Percentiles rank a stretch among this genome's conserved stretches.
phyloP scores from a whole-genome alignment of 2,113 vertebrate species.

The Neolamprologus sp. region DNA sequence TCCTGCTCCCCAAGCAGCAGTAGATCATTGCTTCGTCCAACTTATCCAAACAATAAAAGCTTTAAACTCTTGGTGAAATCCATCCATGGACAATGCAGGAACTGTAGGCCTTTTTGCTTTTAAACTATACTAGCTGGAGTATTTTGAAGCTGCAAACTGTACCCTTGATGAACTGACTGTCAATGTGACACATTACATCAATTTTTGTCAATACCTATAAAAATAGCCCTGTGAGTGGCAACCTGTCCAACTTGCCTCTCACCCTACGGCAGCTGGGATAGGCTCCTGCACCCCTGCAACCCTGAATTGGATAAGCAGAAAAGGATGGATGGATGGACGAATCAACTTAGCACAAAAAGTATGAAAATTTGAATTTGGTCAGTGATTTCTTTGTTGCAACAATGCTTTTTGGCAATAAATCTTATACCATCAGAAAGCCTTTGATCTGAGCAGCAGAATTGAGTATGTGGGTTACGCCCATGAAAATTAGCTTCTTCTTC shows the following conservation, averaged over 20 bases:
- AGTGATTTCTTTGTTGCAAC: neutral
- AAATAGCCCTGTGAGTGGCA: neutral
- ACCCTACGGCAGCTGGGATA: neutral
- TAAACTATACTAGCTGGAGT: neutral
- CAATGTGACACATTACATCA: neutral
- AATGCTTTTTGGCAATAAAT: neutral
- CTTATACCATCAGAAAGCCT: neutral
- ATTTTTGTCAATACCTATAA: neutral
- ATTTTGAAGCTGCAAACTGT: neutral
- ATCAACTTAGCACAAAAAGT: accelerated
- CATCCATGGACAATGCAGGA: neutral
- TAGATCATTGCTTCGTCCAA: accelerated
- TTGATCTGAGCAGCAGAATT: neutral
- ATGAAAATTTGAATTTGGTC: accelerated
- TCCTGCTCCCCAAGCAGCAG: neutral
- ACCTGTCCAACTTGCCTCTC: neutral
- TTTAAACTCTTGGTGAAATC: neutral
- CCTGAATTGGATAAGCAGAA: neutral
- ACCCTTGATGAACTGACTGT: neutral
- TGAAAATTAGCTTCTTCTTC: neutral
- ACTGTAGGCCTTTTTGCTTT: neutral
- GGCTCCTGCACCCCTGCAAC: neutral
- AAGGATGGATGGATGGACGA: accelerated
- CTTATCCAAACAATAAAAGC: neutral
- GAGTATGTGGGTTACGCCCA: neutral